Evolutionary conservation across 1,140 invertebrate genomes (phyloP), one percentile per base, ranked within the genome.

Genomic region (Drosophila micromelanica): DNA sequence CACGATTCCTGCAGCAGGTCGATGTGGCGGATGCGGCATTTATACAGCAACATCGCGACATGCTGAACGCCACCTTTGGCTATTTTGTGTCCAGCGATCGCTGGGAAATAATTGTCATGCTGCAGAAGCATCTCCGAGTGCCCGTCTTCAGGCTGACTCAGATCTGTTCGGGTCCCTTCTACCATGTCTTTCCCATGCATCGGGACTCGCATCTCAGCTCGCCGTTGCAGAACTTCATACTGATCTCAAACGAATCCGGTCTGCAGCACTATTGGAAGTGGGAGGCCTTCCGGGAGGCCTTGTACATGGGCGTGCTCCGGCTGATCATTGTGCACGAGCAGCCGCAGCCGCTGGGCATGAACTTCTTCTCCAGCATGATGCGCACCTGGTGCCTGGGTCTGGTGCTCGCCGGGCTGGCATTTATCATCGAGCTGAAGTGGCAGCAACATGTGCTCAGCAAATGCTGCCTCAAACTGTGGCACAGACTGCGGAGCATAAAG

Each of bases 151-250:
- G 76, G 4, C 43, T 87, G 3, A 81, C 90, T 0, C 23, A 61
- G 0, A 90, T 91, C 11, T 91, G 90, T 43, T 67, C 85, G 38
- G 90, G 90, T 2, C 90, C 90, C 13, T 91, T 78, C 27, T 91
- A 87, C 20, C 90, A 91, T 55, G 90, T 90, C 2, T 91, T 57
- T 64, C 90, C 90, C 5, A 42, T 91, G 73, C 76, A 84, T 7
- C 2, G 42, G 11, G 90, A 91, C 46, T 90, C 90, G 17, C 90
- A 91, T 51, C 48, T 91, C 3, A 69, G 65, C 13, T 69, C 61
- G 1, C 54, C 82, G 1, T 55, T 87, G n/a, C 76, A 80, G 37
- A 55, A 67, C 12, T 91, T 78, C 43, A 91, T 91, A 0, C 62
- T 91, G 73, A 68, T 81, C 6, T 73, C 77, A 2, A 76, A 72